Conservation (phyloP, 2,797 vertebrate species). For the Halcyon smyrnensis region DNA sequence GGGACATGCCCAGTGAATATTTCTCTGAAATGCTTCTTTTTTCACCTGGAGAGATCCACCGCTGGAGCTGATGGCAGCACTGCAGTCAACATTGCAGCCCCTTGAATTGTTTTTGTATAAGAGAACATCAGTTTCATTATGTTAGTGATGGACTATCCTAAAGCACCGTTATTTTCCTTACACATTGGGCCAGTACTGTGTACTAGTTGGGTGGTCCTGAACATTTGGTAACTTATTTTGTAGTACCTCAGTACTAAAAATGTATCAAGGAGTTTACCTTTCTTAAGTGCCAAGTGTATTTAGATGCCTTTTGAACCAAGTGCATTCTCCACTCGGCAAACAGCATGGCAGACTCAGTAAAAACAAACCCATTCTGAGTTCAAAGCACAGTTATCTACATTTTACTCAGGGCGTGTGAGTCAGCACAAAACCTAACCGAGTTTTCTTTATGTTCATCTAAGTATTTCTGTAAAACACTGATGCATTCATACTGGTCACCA, state of each 20-base stretch:
- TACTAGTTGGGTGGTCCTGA: background rate
- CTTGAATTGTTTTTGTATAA: background rate
- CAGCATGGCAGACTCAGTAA: background rate
- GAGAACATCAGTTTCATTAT: background rate
- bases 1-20: accelerated
- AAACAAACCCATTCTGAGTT: background rate
- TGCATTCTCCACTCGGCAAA: background rate
- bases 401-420: background rate
- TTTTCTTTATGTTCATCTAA: background rate
- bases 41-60: background rate
- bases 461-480: background rate
- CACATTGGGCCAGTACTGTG: accelerated
- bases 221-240: background rate
- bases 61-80: background rate
- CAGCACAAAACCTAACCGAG: background rate
- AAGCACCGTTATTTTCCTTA: accelerated
- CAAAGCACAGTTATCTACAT: background rate
- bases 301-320: background rate
- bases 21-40: background rate
- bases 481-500: background rate
- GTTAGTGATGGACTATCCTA: background rate
- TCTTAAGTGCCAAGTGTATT: background rate
- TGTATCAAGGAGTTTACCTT: background rate
- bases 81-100: background rate
- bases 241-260: background rate